Evolutionary conservation across 1,140 invertebrate genomes (phyloP).

Genomic region (Lepeophtheirus salmonis): DNA sequence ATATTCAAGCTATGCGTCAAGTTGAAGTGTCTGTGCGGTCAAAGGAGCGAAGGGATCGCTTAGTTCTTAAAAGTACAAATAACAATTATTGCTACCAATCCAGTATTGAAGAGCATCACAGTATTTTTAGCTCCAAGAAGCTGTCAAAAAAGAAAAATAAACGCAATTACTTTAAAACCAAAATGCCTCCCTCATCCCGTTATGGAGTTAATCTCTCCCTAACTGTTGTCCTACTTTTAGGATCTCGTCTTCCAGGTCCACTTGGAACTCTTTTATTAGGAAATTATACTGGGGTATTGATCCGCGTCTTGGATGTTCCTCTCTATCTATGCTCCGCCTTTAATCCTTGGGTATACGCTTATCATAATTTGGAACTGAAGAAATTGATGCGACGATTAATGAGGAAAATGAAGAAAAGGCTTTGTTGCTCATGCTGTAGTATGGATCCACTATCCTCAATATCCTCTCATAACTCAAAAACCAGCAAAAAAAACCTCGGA

Average conservation of each 20-base stretch:
- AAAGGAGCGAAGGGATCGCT: neutral
- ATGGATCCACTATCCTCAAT: neutral
- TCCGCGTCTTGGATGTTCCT: neutral
- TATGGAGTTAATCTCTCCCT: neutral
- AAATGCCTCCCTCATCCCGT: neutral
- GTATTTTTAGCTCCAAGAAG: too few relatives aligned
- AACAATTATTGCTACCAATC: too few relatives aligned
- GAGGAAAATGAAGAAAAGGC: neutral
- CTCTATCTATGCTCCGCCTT: neutral
- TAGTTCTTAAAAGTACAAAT: neutral
- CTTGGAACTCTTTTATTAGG: neutral
- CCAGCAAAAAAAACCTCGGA: neutral
- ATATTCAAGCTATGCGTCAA: neutral
- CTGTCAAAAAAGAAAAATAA: too few relatives aligned
- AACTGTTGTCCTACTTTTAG: neutral
- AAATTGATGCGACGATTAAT: neutral
- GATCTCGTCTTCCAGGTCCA: neutral
- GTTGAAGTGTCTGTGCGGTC: neutral
- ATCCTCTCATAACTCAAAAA: neutral
- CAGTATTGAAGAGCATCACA: neutral
- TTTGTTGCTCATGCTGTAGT: neutral
- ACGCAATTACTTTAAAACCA: neutral
- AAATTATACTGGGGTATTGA: neutral
- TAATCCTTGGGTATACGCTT: constrained; percentile 13
- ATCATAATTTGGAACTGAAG: constrained; percentile 14